Conservation (phyloP, 2,113 vertebrate genomes). For the Mystacornis crossleyi region DNA sequence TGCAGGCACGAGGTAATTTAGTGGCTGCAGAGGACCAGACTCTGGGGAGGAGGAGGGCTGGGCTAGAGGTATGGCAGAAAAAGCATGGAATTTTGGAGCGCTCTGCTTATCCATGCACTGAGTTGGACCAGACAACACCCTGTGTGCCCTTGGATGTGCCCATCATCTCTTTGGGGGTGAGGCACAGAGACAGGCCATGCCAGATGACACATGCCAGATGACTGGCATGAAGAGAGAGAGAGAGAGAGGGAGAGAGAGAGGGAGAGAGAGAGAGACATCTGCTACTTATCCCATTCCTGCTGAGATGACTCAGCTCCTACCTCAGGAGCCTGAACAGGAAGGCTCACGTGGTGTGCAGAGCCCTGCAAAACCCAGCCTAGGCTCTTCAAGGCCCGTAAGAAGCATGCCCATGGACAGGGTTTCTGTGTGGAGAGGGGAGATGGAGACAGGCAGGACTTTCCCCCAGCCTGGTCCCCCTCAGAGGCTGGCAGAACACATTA, state of each 20-base stretch:
- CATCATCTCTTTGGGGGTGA: not conserved
- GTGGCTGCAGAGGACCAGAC: not conserved
- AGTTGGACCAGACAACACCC: not conserved
- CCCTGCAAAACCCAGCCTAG: not conserved
- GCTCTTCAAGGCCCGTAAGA: not conserved
- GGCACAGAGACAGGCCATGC: not conserved
- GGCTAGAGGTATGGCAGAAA: not conserved
- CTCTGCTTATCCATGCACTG: not conserved
- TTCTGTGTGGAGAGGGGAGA: not conserved
- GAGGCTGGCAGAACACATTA: not conserved
- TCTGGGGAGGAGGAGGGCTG: not conserved
- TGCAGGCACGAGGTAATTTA: not conserved
- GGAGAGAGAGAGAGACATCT: not conserved
- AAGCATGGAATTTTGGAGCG: not conserved
- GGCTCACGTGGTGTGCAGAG: not conserved
- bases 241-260: not conserved
- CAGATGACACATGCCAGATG: not conserved
- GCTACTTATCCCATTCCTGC: not conserved
- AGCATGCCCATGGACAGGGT: not conserved
- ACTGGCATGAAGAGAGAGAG: not conserved
- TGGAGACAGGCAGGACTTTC: not conserved
- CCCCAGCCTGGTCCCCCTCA: not conserved
- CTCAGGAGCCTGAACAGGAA: not conserved
- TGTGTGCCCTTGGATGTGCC: not conserved
- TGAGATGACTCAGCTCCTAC: not conserved